Percentiles rank a stretch among this genome's conserved stretches.
phyloP scores from a whole-genome alignment of 2,113 vertebrate species.

The Menidia beryllina region DNA sequence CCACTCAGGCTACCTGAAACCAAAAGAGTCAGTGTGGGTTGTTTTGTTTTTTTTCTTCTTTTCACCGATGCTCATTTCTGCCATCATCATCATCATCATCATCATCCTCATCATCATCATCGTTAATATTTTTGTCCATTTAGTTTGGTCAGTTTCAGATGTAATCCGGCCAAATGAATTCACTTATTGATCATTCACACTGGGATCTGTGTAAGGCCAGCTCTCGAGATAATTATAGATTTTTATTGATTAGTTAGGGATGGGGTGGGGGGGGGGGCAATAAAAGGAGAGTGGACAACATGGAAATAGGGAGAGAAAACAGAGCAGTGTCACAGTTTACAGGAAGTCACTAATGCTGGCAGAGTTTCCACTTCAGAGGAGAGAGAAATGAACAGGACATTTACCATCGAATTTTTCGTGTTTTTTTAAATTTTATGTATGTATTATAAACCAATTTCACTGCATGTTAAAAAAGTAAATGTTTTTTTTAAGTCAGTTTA shows the following conservation, averaged over 20 bases:
- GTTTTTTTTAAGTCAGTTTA: too few species aligned
- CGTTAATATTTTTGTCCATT: slow-evolving; percentile 15
- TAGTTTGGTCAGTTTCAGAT: slow-evolving; percentile 3
- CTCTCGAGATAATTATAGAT: slow-evolving; percentile 69
- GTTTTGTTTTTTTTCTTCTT: not conserved
- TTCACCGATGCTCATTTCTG: slow-evolving; percentile 20
- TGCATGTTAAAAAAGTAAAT: too few species aligned
- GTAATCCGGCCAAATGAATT: slow-evolving; percentile 59
- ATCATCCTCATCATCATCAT: slow-evolving; percentile 20
- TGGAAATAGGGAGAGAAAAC: slow-evolving; percentile 12
- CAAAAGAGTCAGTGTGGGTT: slow-evolving; percentile 5
- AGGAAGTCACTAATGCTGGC: not conserved
- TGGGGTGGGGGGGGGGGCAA: slow-evolving; percentile 9
- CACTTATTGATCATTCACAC: slow-evolving; percentile 70
- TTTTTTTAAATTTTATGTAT: too few species aligned
- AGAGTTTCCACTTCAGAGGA: not conserved
- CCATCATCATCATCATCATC: slow-evolving; percentile 17
- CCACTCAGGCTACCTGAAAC: not conserved
- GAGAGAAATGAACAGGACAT: too few species aligned
- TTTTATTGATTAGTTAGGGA: slow-evolving; percentile 66
- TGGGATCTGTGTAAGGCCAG: slow-evolving; percentile 54
- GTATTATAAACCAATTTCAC: too few species aligned
- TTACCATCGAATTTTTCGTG: too few species aligned
- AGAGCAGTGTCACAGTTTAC: slow-evolving; percentile 10
- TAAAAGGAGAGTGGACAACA: slow-evolving; percentile 34